Conservation (phyloP, 2,888 invertebrate species). For the Tetranychus truncatus region DNA sequence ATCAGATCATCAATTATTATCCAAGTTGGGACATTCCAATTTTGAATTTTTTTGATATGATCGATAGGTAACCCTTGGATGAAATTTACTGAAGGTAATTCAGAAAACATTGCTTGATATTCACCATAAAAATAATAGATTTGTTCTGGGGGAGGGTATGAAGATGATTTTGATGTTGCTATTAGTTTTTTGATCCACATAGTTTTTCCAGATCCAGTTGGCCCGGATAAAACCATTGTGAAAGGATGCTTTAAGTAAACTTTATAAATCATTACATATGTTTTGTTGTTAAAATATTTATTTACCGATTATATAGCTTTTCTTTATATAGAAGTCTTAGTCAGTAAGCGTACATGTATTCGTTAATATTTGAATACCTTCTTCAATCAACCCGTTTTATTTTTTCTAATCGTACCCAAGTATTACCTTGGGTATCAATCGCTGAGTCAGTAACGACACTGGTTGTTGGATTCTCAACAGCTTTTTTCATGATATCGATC, state of each 20-base stretch:
- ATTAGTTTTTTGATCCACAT: not conserved
- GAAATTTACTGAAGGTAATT: not conserved
- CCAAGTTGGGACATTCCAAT: not conserved
- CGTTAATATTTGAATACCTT: too few species aligned
- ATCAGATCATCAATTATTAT: conserved; percentile 1
- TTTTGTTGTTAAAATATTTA: too few species aligned
- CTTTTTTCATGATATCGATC: too few species aligned
- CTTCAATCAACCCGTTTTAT: too few species aligned
- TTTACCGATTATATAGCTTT: too few species aligned
- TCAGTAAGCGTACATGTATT: too few species aligned
- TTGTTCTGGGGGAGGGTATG: not conserved
- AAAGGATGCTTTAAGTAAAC: not conserved
- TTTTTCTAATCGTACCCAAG: too few species aligned
- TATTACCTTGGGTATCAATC: too few species aligned
- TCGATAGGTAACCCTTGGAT: not conserved
- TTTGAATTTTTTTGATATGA: not conserved
- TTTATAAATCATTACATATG: not conserved
- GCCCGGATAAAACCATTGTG: not conserved
- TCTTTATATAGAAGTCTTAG: too few species aligned
- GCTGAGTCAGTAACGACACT: too few species aligned
- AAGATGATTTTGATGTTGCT: too few species aligned
- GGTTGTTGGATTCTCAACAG: too few species aligned
- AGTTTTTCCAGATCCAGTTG: not conserved
- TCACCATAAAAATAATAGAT: not conserved
- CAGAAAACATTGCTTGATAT: not conserved